Percentiles rank a stretch among this genome's conserved stretches.
Conservation (phyloP, 2,888 invertebrate species). For the Himalopsyche kuldschensis region DNA sequence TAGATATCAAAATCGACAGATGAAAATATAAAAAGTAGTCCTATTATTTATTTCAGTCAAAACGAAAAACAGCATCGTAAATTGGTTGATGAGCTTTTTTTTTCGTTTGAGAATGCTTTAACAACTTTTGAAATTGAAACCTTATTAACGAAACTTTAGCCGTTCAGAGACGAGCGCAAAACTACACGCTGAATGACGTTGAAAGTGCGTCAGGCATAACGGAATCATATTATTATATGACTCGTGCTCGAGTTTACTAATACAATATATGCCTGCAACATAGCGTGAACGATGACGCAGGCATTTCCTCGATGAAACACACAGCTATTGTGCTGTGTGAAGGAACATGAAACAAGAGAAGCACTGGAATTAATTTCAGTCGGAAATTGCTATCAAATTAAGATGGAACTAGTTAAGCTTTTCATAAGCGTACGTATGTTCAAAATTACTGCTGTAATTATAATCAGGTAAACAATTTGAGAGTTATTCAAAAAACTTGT, state of each 20-base stretch:
- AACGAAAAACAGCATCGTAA: too few relatives aligned
- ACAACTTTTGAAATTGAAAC: background rate
- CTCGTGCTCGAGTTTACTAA: background rate
- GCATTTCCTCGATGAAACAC: background rate
- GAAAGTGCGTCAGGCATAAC: background rate
- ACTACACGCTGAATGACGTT: background rate
- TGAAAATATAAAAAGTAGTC: too few relatives aligned
- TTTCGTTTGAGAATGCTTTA: background rate
- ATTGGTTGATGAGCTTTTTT: background rate
- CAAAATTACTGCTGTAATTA: background rate
- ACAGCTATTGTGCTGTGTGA: background rate
- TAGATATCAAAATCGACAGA: too few relatives aligned
- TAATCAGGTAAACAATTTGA: background rate
- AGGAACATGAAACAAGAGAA: background rate
- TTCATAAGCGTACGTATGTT: background rate
- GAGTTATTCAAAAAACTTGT: background rate
- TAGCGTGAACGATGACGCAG: background rate
- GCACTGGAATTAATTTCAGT: background rate
- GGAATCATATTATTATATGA: background rate
- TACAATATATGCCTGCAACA: background rate
- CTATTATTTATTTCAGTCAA: too few relatives aligned
- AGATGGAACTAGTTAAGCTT: background rate
- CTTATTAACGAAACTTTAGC: background rate
- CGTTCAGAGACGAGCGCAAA: background rate
- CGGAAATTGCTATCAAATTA: background rate